A percentile compares a stretch with the other conserved stretches of the same genome.
These are phyloP conservation scores for Hephaestus fuliginosus DNA, from an alignment of 2,797 vertebrate genomes.

Conservation along the genomic window DNA sequence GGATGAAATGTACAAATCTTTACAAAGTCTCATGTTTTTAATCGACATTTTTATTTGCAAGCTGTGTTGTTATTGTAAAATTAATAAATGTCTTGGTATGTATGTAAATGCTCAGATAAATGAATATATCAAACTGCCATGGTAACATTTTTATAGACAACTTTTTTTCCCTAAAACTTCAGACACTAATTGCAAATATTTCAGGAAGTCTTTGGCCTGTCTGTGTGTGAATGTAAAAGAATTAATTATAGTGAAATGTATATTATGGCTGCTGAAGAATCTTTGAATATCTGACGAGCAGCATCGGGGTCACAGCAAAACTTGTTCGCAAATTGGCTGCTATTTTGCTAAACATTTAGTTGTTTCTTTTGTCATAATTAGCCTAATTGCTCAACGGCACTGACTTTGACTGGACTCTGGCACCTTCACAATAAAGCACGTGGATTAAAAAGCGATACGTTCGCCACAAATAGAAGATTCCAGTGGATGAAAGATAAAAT, in stretches of 20 bases:
- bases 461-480: background rate
- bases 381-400: background rate
- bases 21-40: background rate
- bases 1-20: background rate
- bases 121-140: conserved; percentile 7
- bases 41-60: conserved; percentile 4
- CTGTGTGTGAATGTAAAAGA: background rate
- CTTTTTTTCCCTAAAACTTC: background rate
- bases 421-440: conserved; percentile 77
- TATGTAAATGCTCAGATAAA: background rate
- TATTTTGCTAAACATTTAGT: background rate
- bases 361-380: background rate
- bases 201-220: background rate
- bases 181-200: background rate
- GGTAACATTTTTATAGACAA: background rate
- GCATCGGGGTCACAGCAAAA: background rate
- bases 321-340: background rate
- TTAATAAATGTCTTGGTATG: conserved; percentile 10
- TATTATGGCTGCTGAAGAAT: background rate
- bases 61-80: background rate
- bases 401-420: background rate
- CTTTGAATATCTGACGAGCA: background rate
- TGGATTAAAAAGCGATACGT: conserved; percentile 2
- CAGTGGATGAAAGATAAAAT: background rate
- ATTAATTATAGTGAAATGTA: conserved; percentile 6